Conservation (phyloP, 92 coral and sea anemone species). For the Porites divaricata region DNA sequence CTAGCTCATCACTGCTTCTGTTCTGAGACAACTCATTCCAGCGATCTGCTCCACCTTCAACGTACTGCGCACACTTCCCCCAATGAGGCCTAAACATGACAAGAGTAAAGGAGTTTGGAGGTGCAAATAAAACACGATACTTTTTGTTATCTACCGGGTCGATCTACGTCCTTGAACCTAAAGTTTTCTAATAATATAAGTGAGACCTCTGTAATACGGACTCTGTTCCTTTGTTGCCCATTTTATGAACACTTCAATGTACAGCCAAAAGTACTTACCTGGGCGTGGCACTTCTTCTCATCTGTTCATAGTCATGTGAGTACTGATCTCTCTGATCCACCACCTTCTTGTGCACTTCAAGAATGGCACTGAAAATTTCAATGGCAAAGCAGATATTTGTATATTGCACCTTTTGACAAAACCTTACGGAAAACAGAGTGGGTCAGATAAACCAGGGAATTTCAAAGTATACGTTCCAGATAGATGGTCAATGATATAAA, state of each 20-base stretch:
- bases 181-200: no score
- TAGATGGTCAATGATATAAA: no score
- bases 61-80: slow-evolving; percentile 93
- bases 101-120: neutral
- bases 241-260: no score
- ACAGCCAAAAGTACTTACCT: slow-evolving; percentile 57
- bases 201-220: no score
- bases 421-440: no score
- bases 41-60: slow-evolving; percentile 95
- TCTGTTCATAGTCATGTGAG: slow-evolving; percentile 88
- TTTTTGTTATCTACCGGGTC: no score
- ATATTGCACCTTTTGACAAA: no score
- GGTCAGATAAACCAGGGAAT: no score
- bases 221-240: no score
- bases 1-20: slow-evolving; percentile 92
- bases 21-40: slow-evolving; percentile 92
- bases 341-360: slow-evolving; percentile 95
- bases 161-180: no score
- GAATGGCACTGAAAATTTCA: slow-evolving; percentile 72
- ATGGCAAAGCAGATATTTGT: no score
- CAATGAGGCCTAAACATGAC: slow-evolving; percentile 79
- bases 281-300: slow-evolving; percentile 99
- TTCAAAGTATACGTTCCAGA: no score
- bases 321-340: slow-evolving; percentile 94
- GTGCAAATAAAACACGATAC: neutral